Evolutionary conservation across 1,140 invertebrate species (phyloP), one percentile per base, ranked within the genome.

Genomic region (Bactericera cockerelli): DNA sequence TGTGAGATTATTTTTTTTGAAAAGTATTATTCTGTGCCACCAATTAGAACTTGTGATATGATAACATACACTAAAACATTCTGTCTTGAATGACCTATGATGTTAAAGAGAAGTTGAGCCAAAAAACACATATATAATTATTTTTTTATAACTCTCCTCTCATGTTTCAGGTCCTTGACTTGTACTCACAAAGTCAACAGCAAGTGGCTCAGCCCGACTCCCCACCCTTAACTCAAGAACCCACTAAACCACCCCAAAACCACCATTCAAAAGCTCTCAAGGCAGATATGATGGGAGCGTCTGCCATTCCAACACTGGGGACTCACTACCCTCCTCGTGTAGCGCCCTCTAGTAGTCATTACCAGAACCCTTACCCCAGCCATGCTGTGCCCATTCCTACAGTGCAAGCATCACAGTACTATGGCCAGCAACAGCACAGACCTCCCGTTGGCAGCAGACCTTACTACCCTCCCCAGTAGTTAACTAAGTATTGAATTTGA

Each of bases 101-200:
- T n/a, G n/a, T n/a, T n/a, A n/a, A n/a, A n/a, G n/a, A n/a, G n/a
- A n/a, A n/a, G n/a, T n/a, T n/a, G n/a, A n/a, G n/a, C n/a, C n/a
- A n/a, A n/a, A n/a, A n/a, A n/a, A n/a, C n/a, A n/a, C n/a, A n/a
- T n/a, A n/a, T n/a, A n/a, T n/a, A n/a, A n/a, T n/a, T n/a, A n/a
- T n/a, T n/a, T n/a, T n/a, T n/a, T n/a, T n/a, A n/a, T n/a, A n/a
- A n/a, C n/a, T n/a, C n/a, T n/a, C n/a, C n/a, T 31, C 13, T 31
- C 13, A 31, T 49, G n/a, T 49, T 22, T 49, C 42, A 49, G 42
- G 88, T 93, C 16, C 73, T 96, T 64, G 92, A 96, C 74, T 71
- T 90, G 61, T 90, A 90, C 72, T 86, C 84, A 2, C 79, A 82
- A 67, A 49, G 42, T 49, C 78, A 83, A 38, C 76, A 79, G 60